Conservation (phyloP, 2,888 invertebrate species). For the Oscheius onirici region DNA sequence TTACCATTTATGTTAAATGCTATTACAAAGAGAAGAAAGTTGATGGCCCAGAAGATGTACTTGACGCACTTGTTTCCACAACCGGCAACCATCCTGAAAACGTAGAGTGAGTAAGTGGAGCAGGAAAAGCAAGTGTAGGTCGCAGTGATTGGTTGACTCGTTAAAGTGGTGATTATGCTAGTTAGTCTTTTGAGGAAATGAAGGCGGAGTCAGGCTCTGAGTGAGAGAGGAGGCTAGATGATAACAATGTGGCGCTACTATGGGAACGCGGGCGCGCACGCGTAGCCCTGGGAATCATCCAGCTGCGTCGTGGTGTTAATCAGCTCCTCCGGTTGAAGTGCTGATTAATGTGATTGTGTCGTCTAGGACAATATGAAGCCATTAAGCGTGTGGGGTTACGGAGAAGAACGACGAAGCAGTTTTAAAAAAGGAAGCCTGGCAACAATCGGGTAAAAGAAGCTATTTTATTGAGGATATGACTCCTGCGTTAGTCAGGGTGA, state of each 20-base stretch:
- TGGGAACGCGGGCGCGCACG: constrained; percentile 26
- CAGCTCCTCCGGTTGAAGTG: neutral
- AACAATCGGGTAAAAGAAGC: too few species aligned
- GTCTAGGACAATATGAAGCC: too few species aligned
- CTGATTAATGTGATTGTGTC: too few species aligned
- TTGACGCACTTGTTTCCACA: constrained; percentile 63
- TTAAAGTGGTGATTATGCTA: neutral
- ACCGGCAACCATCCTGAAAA: constrained; percentile 56
- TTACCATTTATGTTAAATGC: constrained; percentile 1
- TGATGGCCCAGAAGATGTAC: constrained; percentile 56
- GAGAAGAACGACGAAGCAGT: too few species aligned
- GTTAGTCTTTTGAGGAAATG: constrained; percentile 20
- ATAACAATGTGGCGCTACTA: constrained; percentile 32
- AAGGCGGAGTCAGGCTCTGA: constrained; percentile 15
- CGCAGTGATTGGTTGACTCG: neutral
- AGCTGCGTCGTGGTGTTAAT: constrained; percentile 23
- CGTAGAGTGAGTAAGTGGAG: neutral
- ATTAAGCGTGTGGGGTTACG: too few species aligned
- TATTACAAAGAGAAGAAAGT: constrained; percentile 56
- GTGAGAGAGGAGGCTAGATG: constrained; percentile 13
- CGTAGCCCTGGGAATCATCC: constrained; percentile 25
- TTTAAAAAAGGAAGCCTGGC: too few species aligned
- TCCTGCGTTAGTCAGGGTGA: too few species aligned
- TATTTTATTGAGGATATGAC: too few species aligned
- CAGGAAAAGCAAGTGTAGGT: neutral